Conservation (phyloP, 2,797 vertebrate genomes). For the Vultur gryphus region DNA sequence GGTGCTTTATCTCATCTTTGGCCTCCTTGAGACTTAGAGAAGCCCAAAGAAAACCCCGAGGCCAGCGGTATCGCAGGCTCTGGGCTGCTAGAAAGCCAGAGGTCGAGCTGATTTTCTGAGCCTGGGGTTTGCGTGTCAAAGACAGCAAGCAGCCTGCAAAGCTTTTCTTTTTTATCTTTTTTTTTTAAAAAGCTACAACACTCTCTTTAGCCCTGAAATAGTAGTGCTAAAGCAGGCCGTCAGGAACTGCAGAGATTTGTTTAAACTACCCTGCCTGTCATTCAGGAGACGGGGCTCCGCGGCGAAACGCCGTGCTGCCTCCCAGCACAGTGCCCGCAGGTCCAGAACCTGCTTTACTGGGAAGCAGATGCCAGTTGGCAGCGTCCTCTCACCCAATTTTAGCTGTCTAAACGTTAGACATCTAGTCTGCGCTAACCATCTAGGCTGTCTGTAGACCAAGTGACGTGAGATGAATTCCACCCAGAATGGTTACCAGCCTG, state of each 20-base stretch:
- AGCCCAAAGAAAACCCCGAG: background rate
- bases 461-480: background rate
- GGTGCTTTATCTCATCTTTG: background rate
- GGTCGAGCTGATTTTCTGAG: background rate
- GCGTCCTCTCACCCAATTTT: background rate
- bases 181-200: background rate
- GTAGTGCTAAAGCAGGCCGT: background rate
- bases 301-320: background rate
- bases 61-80: fast-evolving
- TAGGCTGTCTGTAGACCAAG: background rate
- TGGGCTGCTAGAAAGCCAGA: background rate
- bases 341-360: background rate
- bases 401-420: background rate
- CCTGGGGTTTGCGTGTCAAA: background rate
- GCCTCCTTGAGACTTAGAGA: background rate
- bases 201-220: background rate
- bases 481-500: background rate
- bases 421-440: background rate
- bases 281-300: background rate
- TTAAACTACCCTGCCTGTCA: background rate
- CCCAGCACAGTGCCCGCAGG: background rate
- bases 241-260: background rate
- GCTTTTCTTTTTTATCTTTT: background rate
- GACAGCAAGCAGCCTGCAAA: background rate
- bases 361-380: conserved; percentile 13